Conservation (phyloP, 2,113 vertebrate species). For the Parus major region DNA sequence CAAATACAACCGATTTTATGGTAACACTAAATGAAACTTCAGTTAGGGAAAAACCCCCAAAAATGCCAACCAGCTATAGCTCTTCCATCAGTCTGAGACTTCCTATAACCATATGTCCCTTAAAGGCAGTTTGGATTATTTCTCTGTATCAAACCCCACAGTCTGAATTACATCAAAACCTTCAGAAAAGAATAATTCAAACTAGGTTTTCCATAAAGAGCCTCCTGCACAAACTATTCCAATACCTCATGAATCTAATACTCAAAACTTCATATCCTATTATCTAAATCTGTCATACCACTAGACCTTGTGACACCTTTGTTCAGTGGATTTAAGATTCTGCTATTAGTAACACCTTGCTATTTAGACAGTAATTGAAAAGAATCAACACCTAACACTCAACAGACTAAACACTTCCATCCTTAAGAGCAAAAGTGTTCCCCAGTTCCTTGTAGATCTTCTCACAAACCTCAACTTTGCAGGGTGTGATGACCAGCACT, state of each 20-base stretch:
- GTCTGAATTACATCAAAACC: background rate
- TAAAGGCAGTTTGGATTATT: background rate
- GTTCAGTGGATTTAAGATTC: background rate
- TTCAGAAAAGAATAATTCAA: background rate
- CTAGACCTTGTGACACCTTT: background rate
- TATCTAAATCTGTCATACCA: background rate
- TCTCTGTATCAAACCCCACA: background rate
- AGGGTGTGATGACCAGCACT: background rate
- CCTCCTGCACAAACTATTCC: background rate
- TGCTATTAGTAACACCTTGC: background rate
- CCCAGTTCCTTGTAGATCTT: background rate
- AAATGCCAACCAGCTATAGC: background rate
- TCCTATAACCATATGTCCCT: background rate
- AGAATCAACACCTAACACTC: background rate
- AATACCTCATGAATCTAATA: background rate
- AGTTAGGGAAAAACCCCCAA: accelerated
- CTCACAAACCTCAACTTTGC: background rate
- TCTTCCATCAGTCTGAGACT: background rate
- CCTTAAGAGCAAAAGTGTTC: background rate
- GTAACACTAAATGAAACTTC: background rate
- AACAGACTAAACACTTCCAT: background rate
- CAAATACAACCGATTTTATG: background rate
- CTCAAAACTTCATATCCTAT: background rate
- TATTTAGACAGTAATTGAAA: background rate
- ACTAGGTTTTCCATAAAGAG: background rate